Conservation (phyloP, 2,797 vertebrate genomes). For the Acanthornis magna region DNA sequence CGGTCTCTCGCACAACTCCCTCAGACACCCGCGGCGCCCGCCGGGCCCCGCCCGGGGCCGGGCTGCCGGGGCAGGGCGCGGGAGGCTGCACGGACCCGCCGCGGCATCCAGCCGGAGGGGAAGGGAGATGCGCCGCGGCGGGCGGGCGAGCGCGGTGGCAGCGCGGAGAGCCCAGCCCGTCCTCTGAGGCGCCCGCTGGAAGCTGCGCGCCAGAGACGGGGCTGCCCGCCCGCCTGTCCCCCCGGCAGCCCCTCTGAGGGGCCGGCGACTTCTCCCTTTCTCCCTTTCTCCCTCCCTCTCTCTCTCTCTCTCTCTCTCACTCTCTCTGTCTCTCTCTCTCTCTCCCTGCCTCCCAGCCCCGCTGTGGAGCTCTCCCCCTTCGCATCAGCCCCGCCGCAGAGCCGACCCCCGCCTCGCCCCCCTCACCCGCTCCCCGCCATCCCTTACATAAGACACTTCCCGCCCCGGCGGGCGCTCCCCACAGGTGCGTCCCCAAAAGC, state of each 20-base stretch:
- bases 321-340: fast-evolving
- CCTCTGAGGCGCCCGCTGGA: neutral
- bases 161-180: neutral
- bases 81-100: neutral
- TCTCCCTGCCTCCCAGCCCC: neutral
- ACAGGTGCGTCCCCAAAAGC: slow-evolving; percentile 25
- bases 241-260: too few species aligned
- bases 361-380: neutral
- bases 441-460: slow-evolving; percentile 33
- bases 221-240: neutral
- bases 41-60: slow-evolving; percentile 25
- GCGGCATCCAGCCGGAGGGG: slow-evolving; percentile 70
- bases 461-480: neutral
- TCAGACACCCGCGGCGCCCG: neutral
- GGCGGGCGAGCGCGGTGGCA: neutral
- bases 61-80: neutral
- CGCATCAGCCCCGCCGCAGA: neutral
- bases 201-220: neutral
- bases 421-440: neutral
- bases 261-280: neutral
- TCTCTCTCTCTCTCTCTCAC: too few species aligned
- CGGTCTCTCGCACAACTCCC: slow-evolving; percentile 20
- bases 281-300: neutral
- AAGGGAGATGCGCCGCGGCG: neutral
- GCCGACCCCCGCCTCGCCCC: neutral